Evolutionary conservation across 1,140 invertebrate genomes (phyloP), one percentile per base, ranked within the genome.

Genomic region (Hestina assimilis): DNA sequence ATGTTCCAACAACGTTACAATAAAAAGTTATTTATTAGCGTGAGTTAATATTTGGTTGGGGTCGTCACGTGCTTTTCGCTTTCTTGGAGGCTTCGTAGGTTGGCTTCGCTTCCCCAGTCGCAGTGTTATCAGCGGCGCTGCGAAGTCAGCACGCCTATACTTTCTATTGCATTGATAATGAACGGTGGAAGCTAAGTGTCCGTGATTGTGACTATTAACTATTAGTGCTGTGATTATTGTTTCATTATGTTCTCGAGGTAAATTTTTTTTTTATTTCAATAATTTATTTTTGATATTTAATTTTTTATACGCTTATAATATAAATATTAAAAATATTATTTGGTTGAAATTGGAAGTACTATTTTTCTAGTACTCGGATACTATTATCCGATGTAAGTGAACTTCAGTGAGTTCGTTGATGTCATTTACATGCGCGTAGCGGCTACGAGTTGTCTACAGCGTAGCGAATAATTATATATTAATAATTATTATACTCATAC

Each of bases 61-160:
- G 69, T 55, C 54, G 63, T 72, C 60, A 74, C 69, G 66, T 67
- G 68, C 41, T 51, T 58, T 55, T 42, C 33, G 60, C 73, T 83
- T 80, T 77, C 77, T 57, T 72, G 63, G 56, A 79, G 75, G 67
- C 69, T 81, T 78, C 77, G 53, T 75, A 60, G 57, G 63, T 40
- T 46, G 52, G 57, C 29, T 28, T 48, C 28, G 51, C 7, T 15
- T 28, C 45, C 28, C 35, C 50, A 47, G 42, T 31, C 54, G 57
- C 79, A 84, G 81, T 84, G 70, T 66, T 62, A 41, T 54, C 61
- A 59, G 58, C 58, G 68, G 57, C 77, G 75, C 69, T 72, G 71
- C 70, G 58, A 62, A 52, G 69, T 33, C 52, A 71, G 66, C 77
- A 78, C 81, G 79, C 57, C 54, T 33, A 42, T 21, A 48, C n/a